These are phyloP conservation scores for Ellobius talpinus DNA, from an alignment of 2,113 vertebrate species.

Conservation along the genomic window DNA sequence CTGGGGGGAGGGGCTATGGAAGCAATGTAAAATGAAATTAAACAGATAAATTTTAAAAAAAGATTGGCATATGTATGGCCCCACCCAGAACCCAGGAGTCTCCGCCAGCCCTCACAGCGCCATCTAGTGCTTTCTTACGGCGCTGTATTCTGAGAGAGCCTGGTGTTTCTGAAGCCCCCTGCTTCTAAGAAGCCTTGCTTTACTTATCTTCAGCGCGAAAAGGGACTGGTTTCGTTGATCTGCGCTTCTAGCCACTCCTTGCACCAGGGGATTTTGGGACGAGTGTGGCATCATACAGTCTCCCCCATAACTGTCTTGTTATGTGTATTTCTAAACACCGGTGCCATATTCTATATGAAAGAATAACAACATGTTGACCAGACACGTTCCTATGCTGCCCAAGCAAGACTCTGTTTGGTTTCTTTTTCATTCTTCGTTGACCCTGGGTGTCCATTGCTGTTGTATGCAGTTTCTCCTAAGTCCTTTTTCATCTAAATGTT, in stretches of 20 bases:
- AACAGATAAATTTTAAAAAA: no score
- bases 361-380: neutral
- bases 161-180: neutral
- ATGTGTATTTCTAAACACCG: neutral
- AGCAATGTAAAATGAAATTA: no score
- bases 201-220: neutral
- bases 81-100: neutral
- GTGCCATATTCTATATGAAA: neutral
- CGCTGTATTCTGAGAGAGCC: neutral
- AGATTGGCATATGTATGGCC: neutral
- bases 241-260: neutral
- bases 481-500: neutral
- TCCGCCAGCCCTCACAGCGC: neutral
- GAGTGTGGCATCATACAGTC: neutral
- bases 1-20: no score
- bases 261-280: neutral
- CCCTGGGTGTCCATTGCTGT: neutral
- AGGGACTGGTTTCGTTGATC: neutral
- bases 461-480: neutral
- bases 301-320: neutral
- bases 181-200: no score
- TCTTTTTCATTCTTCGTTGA: neutral
- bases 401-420: neutral
- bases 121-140: neutral
- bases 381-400: neutral